phyloP scores from a whole-genome alignment of 2,888 invertebrate genomes.

The Oscheius sp. region DNA sequence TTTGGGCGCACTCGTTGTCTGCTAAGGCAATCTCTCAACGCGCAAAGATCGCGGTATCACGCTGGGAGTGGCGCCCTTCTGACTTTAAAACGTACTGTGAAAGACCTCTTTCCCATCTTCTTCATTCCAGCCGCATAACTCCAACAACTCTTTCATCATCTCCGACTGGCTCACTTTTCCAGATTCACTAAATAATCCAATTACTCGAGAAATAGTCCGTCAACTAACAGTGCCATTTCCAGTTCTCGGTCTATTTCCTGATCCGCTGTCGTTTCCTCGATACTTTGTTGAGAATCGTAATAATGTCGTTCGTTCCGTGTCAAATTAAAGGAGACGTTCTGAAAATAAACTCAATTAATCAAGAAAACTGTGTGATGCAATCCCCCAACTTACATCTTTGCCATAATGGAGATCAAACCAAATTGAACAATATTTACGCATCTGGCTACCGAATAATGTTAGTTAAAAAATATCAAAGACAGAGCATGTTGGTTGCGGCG shows the following conservation, averaged over 20 bases:
- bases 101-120: background rate
- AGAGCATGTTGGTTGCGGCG: slow-evolving; percentile 6
- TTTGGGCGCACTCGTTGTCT: too few relatives aligned
- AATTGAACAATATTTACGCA: slow-evolving; percentile 18
- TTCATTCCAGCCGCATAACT: slow-evolving; percentile 21
- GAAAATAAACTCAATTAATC: background rate
- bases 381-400: slow-evolving; percentile 9
- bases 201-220: background rate
- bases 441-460: background rate
- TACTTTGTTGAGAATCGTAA: slow-evolving; percentile 2
- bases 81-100: background rate
- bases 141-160: slow-evolving; percentile 22
- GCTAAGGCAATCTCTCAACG: too few relatives aligned
- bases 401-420: slow-evolving; percentile 18
- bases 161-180: slow-evolving; percentile 20
- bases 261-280: background rate
- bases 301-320: slow-evolving; percentile 4
- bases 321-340: slow-evolving; percentile 18
- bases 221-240: slow-evolving; percentile 16
- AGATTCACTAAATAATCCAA: background rate
- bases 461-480: background rate
- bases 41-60: too few relatives aligned
- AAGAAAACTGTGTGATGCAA: background rate
- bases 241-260: background rate
- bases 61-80: too few relatives aligned